Evolutionary conservation across 2,113 vertebrate genomes (phyloP).

Genomic region (Cranoglanis bouderius): DNA sequence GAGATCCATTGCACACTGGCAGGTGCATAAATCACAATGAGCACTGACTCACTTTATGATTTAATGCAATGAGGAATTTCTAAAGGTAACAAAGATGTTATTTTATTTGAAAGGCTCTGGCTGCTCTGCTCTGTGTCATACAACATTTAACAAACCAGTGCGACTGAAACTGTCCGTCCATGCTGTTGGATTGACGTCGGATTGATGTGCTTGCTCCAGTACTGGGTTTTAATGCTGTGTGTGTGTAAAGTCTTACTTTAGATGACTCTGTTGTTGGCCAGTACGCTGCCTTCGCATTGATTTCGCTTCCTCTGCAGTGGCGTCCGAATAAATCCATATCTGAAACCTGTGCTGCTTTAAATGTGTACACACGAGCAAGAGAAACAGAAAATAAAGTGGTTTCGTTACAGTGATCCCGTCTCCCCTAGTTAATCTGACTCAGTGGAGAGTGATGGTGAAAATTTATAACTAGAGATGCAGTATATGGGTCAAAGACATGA

Average conservation of each 20-base stretch:
- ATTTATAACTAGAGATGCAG: background rate
- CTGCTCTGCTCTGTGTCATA: background rate
- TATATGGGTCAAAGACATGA: background rate
- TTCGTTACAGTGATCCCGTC: background rate
- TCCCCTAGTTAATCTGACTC: background rate
- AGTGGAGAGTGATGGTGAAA: background rate
- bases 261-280: constrained; percentile 42
- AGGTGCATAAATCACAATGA: constrained; percentile 31
- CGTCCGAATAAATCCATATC: constrained; percentile 29
- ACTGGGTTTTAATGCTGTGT: constrained; percentile 11
- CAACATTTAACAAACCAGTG: background rate
- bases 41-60: background rate
- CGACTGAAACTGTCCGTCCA: background rate
- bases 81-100: background rate
- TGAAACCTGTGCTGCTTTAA: constrained; percentile 31
- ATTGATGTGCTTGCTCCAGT: constrained; percentile 14
- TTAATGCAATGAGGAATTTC: background rate
- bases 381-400: background rate
- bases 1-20: constrained; percentile 48
- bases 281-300: constrained; percentile 17
- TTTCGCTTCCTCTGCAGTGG: constrained; percentile 34
- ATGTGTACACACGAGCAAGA: background rate
- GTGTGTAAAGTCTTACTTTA: constrained; percentile 35
- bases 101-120: background rate
- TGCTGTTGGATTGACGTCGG: background rate